Conservation (phyloP, 2,888 invertebrate genomes). For the Heliconius ethilla region DNA sequence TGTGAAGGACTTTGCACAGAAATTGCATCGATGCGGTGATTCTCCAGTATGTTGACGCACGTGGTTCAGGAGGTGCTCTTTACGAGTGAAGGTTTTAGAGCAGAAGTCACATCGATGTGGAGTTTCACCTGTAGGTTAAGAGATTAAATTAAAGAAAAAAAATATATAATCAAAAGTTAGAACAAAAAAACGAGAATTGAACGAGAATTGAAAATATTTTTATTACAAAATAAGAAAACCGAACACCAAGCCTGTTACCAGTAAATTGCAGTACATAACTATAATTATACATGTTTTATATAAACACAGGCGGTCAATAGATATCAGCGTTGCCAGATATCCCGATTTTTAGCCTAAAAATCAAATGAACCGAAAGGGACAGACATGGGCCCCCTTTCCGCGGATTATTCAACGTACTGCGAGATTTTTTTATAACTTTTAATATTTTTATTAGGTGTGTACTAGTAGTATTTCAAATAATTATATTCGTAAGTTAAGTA, state of each 20-base stretch:
- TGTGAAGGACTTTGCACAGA: constrained; percentile 93
- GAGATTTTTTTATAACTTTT: too few relatives aligned
- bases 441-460: too few relatives aligned
- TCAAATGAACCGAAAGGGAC: too few relatives aligned
- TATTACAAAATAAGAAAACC: neutral
- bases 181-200: constrained; percentile 10
- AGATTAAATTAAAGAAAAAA: neutral
- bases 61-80: constrained; percentile 89
- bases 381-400: too few relatives aligned
- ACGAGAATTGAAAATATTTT: neutral
- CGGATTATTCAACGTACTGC: too few relatives aligned
- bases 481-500: too few relatives aligned
- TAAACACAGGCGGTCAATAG: neutral
- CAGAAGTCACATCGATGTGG: constrained; percentile 90
- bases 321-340: neutral
- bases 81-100: constrained; percentile 89
- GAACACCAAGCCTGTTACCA: constrained; percentile 59
- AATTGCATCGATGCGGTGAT: constrained; percentile 92
- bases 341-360: too few relatives aligned
- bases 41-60: constrained; percentile 90
- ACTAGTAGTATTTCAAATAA: too few relatives aligned
- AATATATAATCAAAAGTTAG: neutral
- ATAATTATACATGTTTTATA: neutral
- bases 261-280: constrained; percentile 11
- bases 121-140: constrained; percentile 81